Conservation (phyloP, 2,888 invertebrate genomes). For the Amblyjoppa fuscipennis region DNA sequence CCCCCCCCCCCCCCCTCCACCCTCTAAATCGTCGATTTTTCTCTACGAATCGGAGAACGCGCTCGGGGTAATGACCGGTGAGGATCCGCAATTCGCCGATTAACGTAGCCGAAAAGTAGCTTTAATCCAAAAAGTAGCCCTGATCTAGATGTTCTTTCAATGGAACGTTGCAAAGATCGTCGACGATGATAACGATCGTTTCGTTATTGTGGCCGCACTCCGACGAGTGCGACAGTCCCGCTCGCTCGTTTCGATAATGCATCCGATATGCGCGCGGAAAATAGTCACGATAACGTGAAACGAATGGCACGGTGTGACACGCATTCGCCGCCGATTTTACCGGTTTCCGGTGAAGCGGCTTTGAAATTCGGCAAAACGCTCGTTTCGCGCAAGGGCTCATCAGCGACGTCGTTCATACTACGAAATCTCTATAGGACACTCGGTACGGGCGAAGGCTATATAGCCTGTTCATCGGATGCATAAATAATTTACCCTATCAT, state of each 20-base stretch:
- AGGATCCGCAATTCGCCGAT: neutral
- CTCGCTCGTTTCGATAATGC: constrained; percentile 45
- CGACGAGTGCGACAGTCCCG: neutral
- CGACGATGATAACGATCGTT: constrained; percentile 30
- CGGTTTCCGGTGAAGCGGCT: neutral
- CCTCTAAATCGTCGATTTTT: constrained; percentile 10
- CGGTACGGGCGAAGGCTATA: neutral
- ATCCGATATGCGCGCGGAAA: constrained; percentile 2
- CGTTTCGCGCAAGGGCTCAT: neutral
- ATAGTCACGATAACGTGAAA: constrained; percentile 40
- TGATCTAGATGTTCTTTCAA: constrained; percentile 2
- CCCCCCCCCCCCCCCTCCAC: neutral
- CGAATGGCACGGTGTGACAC: constrained; percentile 8
- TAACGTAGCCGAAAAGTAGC: neutral
- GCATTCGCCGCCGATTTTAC: constrained; percentile 4
- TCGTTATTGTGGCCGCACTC: constrained; percentile 30
- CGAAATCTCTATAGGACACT: neutral
- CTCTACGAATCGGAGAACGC: neutral
- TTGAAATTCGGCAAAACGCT: constrained; percentile 11
- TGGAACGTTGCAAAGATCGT: neutral
- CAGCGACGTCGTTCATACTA: neutral
- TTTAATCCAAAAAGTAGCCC: neutral
- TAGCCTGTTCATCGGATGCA: constrained; percentile 18
- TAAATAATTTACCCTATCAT: constrained; percentile 37
- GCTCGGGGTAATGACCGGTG: neutral